Percentiles rank a stretch among this genome's conserved stretches.
phyloP scores from a whole-genome alignment of 2,797 vertebrate genomes.

The Trachops cirrhosus region DNA sequence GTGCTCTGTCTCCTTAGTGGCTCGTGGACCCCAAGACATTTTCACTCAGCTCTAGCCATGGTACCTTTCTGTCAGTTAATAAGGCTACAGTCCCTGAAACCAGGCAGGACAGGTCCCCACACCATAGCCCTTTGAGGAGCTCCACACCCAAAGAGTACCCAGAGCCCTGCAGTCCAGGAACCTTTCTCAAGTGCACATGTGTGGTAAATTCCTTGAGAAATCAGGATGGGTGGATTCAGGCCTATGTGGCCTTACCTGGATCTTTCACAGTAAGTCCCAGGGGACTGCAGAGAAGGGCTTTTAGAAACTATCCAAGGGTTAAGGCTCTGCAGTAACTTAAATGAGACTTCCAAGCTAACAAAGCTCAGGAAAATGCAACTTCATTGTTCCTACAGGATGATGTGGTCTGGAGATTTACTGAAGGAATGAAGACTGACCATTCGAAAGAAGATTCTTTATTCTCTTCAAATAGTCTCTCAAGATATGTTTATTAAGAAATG shows the following conservation, averaged over 20 bases:
- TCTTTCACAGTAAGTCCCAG: no score
- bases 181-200: background rate
- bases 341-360: background rate
- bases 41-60: no score
- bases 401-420: no score
- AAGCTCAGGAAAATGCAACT: background rate
- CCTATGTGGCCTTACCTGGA: background rate
- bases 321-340: background rate
- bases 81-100: no score
- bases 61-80: no score
- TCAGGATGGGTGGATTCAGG: background rate
- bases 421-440: no score
- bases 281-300: no score
- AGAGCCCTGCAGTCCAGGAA: background rate
- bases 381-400: no score
- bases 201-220: background rate
- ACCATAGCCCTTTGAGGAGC: background rate
- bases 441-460: background rate
- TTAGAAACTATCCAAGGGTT: background rate
- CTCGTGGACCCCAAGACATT: no score
- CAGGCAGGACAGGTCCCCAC: no score
- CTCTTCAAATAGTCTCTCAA: background rate
- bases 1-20: no score
- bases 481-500: background rate
- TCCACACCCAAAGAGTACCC: fast-evolving